Evolutionary conservation across 2,113 vertebrate genomes (phyloP).

Genomic region (Herpailurus yagouaroundi): DNA sequence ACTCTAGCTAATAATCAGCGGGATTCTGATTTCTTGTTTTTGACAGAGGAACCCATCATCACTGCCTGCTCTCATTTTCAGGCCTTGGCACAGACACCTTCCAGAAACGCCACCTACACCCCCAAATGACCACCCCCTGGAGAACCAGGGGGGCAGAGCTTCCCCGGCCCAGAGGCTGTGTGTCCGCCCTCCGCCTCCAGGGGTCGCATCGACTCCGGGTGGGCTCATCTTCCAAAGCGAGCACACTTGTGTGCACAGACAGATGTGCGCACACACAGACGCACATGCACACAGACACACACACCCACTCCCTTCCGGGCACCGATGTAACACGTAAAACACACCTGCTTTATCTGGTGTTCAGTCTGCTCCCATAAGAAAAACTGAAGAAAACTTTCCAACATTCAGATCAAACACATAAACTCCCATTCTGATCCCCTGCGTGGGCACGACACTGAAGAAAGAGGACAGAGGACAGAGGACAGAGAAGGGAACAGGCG

Average conservation of each 20-base stretch:
- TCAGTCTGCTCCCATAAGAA: not conserved
- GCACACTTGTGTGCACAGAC: accelerated
- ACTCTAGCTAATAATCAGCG: accelerated
- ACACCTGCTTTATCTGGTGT: accelerated
- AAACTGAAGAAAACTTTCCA: not conserved
- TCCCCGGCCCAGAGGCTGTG: not conserved
- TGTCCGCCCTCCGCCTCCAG: not conserved
- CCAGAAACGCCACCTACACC: not conserved
- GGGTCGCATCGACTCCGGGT: accelerated
- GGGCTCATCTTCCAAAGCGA: accelerated
- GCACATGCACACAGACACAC: not conserved
- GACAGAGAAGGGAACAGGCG: accelerated
- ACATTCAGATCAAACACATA: accelerated
- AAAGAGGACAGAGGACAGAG: not conserved
- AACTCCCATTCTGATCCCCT: accelerated
- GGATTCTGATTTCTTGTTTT: not conserved
- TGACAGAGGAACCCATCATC: accelerated
- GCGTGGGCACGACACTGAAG: accelerated
- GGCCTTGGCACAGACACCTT: not conserved
- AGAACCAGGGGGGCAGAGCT: accelerated
- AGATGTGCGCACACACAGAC: accelerated
- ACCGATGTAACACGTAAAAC: accelerated
- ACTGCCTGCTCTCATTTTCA: accelerated
- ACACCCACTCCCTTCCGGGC: accelerated
- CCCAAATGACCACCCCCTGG: accelerated